phyloP scores from a whole-genome alignment of 2,797 vertebrate genomes.

The Aphelocoma californica region DNA sequence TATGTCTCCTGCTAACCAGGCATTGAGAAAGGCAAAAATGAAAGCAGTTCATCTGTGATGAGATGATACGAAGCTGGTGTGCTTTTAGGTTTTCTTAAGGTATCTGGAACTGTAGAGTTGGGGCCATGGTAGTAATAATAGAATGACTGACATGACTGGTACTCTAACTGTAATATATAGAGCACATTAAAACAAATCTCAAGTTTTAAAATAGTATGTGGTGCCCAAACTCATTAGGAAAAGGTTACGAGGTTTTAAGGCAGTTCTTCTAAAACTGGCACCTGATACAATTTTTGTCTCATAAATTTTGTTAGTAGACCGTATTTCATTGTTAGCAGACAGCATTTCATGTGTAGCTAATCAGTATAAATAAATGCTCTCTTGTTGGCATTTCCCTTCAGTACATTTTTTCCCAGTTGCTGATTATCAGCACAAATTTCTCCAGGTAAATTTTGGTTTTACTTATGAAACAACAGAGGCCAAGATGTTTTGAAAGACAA shows the following conservation, averaged over 20 bases:
- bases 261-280: neutral
- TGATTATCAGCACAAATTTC: neutral
- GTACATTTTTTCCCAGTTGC: neutral
- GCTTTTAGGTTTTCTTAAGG: neutral
- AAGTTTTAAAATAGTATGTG: neutral
- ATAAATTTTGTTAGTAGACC: neutral
- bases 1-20: neutral
- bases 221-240: neutral
- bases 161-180: neutral
- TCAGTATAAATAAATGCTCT: neutral
- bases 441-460: neutral
- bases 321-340: neutral
- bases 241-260: neutral
- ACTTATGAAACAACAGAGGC: neutral
- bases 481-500: neutral
- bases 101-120: neutral
- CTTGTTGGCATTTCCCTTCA: neutral
- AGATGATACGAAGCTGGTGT: neutral
- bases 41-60: neutral
- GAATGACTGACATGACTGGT: neutral
- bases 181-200: neutral
- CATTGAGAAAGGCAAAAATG: neutral
- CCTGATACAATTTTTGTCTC: neutral
- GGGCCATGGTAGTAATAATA: neutral
- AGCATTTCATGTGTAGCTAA: neutral